These are phyloP conservation scores for Parauchenoglanis punctatus DNA, from an alignment of 2,797 vertebrate species.

Conservation along the genomic window DNA sequence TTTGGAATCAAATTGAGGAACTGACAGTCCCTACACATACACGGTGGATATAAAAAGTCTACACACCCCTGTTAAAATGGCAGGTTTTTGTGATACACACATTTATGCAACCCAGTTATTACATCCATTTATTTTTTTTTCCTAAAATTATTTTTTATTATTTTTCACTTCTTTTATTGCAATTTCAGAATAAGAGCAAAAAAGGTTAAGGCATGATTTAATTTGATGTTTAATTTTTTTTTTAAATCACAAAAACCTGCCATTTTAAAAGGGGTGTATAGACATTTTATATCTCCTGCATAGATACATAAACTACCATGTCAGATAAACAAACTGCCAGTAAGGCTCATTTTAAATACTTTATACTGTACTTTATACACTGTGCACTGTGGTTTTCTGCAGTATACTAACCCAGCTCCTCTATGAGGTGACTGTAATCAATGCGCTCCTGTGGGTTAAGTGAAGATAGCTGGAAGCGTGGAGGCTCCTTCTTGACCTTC, in stretches of 20 bases:
- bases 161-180: too few relatives aligned
- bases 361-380: not conserved
- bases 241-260: too few relatives aligned
- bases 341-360: not conserved
- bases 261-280: too few relatives aligned
- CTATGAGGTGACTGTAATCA: slow-evolving; percentile 94
- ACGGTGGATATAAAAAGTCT: not conserved
- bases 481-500: slow-evolving; percentile 71
- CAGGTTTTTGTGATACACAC: too few relatives aligned
- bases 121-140: too few relatives aligned
- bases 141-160: too few relatives aligned
- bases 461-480: slow-evolving; percentile 92
- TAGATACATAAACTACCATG: not conserved
- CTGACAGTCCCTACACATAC: not conserved
- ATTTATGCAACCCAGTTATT: too few relatives aligned
- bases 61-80: too few relatives aligned
- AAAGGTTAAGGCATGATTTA: too few relatives aligned
- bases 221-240: too few relatives aligned
- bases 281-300: too few relatives aligned
- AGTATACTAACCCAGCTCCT: slow-evolving; percentile 86
- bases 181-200: too few relatives aligned
- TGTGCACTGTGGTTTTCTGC: not conserved
- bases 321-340: not conserved
- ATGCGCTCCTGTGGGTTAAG: slow-evolving; percentile 95
- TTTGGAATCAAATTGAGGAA: not conserved